Conservation (phyloP, 1,140 invertebrate genomes). For the Dufourea novaeangliae region DNA sequence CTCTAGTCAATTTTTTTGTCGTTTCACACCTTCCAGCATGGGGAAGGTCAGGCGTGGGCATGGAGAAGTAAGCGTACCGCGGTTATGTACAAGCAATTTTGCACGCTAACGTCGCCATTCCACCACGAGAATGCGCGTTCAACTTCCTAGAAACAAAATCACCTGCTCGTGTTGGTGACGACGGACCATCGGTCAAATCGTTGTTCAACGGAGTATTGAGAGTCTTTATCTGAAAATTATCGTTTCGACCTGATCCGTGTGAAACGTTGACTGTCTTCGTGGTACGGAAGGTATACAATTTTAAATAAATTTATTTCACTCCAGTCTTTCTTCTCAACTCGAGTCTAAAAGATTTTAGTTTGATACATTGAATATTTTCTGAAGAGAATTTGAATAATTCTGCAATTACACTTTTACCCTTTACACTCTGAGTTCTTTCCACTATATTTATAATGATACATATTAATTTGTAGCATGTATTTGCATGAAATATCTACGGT, state of each 20-base stretch:
- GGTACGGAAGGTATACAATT: too few species aligned
- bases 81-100: slow-evolving; percentile 45
- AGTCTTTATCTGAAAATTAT: background rate
- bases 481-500: too few species aligned
- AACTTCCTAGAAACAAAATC: slow-evolving; percentile 25
- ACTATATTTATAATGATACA: too few species aligned
- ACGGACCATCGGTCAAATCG: background rate
- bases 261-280: background rate
- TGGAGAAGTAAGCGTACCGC: slow-evolving; percentile 39
- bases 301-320: too few species aligned
- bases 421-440: too few species aligned
- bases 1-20: slow-evolving; percentile 40
- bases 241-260: background rate
- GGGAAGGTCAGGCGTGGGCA: slow-evolving; percentile 63
- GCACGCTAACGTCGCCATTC: slow-evolving; percentile 42
- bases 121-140: background rate
- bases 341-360: too few species aligned
- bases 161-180: background rate
- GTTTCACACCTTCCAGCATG: slow-evolving; percentile 26
- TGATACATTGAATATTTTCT: too few species aligned
- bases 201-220: background rate
- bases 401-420: too few species aligned
- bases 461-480: too few species aligned
- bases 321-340: too few species aligned
- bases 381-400: too few species aligned